Evolutionary conservation across 2,888 invertebrate species (phyloP), one percentile per base, ranked within the genome.

Genomic region (Pheosia gnoma): DNA sequence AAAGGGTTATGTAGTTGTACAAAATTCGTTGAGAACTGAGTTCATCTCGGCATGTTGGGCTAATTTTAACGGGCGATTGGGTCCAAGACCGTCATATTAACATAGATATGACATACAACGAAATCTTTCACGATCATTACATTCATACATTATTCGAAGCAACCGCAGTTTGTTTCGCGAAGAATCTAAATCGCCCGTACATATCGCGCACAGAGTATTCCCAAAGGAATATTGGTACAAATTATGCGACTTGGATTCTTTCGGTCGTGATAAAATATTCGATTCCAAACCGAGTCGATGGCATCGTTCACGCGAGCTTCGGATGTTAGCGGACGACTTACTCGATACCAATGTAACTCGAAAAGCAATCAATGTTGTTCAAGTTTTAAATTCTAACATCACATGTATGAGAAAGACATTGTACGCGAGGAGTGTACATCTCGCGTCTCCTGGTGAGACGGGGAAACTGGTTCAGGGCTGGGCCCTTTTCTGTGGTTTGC

Each of bases 281-380:
- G 89, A 89, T 90, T 86, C 82, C 75, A 77, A 79, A 73, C 73
- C 77, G 74, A 78, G 75, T 75, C 88, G 91, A 91, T 91, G 86
- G 90, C 86, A 91, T 91, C 91, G 88, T 90, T 90, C 91, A 90
- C 90, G 90, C 88, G 88, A 85, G 85, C 88, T 83, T 86, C 75
- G 86, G 78, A 87, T 86, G 83, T 87, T 83, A 77, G 73, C 71
- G 71, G 77, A 78, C 78, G 66, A 67, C 80, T 78, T 79, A 68
- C 62, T 62, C 67, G 69, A 56, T 82, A 87, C 86, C 75, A 75
- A 62, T 61, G 65, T 63, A 70, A 71, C 74, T 77, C 79, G 79
- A 79, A 67, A 63, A 57, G 13, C 72, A 65, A 5, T 41, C 1
- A 8, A 41, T 41, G 5, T 5, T 7, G 8, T 41, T 3, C 6